phyloP scores from a whole-genome alignment of 23 tunicate species.

The Aplidium turbinatum region DNA sequence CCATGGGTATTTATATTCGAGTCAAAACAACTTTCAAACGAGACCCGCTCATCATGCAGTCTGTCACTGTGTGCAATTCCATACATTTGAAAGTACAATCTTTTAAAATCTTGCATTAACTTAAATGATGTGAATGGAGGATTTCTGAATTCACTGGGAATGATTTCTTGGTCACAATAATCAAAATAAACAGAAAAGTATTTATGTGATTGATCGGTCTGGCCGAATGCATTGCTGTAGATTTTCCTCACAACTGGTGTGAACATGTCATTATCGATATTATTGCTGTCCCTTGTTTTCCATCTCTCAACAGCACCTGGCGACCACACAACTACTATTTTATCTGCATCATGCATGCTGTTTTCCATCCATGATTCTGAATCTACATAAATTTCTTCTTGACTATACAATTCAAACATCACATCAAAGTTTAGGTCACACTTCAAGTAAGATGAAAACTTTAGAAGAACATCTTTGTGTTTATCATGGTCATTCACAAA shows the following conservation, averaged over 20 bases:
- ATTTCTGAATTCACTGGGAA: constrained; percentile 16
- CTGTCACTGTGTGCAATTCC: too few species aligned
- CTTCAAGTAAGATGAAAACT: constrained; percentile 47
- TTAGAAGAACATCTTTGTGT: constrained; percentile 35
- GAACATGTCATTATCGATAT: constrained; percentile 15
- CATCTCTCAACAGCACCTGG: constrained; percentile 11
- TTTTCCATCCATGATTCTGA: constrained; percentile 27
- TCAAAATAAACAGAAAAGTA: constrained; percentile 32
- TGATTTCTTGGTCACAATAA: constrained; percentile 14
- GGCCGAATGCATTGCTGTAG: constrained; percentile 7
- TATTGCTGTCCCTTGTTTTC: neutral
- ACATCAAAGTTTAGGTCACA: constrained; percentile 55
- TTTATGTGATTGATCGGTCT: constrained; percentile 10
- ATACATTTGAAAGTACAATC: too few species aligned
- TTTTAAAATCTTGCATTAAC: too few species aligned
- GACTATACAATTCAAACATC: constrained; percentile 18
- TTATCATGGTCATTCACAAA: constrained; percentile 53
- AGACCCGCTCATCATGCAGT: too few species aligned
- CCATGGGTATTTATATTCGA: too few species aligned
- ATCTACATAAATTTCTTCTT: constrained; percentile 5
- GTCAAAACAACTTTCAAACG: too few species aligned
- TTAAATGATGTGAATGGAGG: too few species aligned
- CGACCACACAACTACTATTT: constrained; percentile 34
- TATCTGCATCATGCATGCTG: constrained; percentile 5
- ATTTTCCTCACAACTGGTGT: constrained; percentile 36